Evolutionary conservation across 2,113 vertebrate species (phyloP).

Genomic region (Irena cyanogastra): DNA sequence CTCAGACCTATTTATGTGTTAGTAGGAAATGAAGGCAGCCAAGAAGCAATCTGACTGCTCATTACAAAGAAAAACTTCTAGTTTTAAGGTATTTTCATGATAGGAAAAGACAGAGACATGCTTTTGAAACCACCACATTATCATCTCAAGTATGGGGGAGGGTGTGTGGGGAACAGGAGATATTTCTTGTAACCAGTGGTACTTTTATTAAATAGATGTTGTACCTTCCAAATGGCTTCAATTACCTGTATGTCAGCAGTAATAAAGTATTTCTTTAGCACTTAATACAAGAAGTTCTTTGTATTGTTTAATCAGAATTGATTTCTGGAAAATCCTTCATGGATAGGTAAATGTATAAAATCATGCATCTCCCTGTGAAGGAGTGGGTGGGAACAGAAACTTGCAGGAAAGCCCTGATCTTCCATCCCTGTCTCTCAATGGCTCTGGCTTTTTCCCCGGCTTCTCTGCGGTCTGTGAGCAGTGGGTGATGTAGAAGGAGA

Average conservation of each 20-base stretch:
- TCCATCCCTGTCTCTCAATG: rapidly evolving
- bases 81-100: neutral
- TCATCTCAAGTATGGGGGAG: neutral
- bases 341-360: neutral
- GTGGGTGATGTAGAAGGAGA: neutral
- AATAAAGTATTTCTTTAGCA: neutral
- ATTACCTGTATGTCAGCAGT: neutral
- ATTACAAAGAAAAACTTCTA: neutral
- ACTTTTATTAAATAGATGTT: neutral
- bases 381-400: neutral
- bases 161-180: rapidly evolving
- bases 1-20: neutral
- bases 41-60: neutral
- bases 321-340: neutral
- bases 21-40: neutral
- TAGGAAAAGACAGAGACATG: neutral
- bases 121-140: neutral
- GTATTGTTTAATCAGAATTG: neutral
- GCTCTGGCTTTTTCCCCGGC: neutral
- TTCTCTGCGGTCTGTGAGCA: neutral
- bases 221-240: neutral
- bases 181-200: neutral
- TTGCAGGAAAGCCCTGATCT: neutral
- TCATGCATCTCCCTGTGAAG: neutral
- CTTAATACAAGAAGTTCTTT: neutral